A percentile compares a stretch with the other conserved stretches of the same genome.
These are phyloP conservation scores for Anhinga anhinga DNA, from an alignment of 2,113 vertebrate species.

Conservation along the genomic window DNA sequence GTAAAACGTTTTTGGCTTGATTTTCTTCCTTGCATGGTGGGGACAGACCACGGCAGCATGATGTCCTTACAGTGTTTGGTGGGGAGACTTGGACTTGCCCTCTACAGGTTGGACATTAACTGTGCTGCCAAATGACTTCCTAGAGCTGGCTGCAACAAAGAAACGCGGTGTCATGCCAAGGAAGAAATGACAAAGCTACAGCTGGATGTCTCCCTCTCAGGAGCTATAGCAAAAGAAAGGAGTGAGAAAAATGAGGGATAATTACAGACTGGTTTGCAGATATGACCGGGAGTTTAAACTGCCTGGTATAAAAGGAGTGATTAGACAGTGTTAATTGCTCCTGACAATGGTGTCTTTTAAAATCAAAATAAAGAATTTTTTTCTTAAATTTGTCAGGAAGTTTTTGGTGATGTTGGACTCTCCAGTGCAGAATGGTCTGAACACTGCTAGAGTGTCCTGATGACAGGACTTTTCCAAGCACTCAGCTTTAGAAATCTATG, in stretches of 20 bases:
- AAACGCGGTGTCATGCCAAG: not conserved
- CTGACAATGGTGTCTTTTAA: not conserved
- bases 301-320: not conserved
- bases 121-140: not conserved
- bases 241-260: not conserved
- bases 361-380: not conserved
- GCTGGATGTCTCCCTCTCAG: not conserved
- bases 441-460: not conserved
- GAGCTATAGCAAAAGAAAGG: not conserved
- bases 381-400: not conserved
- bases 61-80: not conserved
- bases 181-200: not conserved
- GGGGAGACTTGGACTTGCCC: not conserved
- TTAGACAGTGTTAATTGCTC: not conserved
- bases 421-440: not conserved
- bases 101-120: not conserved
- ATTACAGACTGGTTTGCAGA: not conserved
- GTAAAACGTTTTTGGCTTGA: not conserved
- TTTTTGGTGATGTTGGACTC: not conserved
- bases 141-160: not conserved
- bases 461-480: not conserved
- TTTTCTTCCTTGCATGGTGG: not conserved
- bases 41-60: rapidly evolving
- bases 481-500: not conserved
- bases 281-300: not conserved